Base-by-base conservation (phyloP, 2,888 invertebrate species). In the Heliconius charithonia region DNA sequence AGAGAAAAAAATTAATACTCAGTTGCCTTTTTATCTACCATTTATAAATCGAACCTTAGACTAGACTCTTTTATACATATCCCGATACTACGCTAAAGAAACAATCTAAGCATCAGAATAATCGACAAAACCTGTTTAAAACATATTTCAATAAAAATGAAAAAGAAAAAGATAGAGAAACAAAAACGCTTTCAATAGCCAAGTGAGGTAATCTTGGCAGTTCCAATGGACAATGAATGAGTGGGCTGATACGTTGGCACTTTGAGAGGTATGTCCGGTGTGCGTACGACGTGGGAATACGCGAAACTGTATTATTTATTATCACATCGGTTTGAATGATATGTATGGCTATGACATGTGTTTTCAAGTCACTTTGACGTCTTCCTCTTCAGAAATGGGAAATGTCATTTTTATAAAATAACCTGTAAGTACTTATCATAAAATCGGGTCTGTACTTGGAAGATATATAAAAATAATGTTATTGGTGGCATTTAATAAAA, bases 221-320 rank as follows among this genome's bases (percentile, higher is more conserved):
- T 88, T 87, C 73, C 86, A 85, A 85, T 83, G 83, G 87, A 87
- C 89, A 88, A 86, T 89, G 90, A 90, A 87, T 88, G 89, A 88
- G 86, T 85, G 84, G 86, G 85, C 80, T 86, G 86, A 88, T 85
- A 86, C 83, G 84, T 83, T 87, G 89, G 85, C 89, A 88, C 88
- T 87, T 86, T 87, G 91, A 90, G 86, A 83, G 83, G 85, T 86
- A 87, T 87, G 89, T 92, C 92, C 91, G 91, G 92, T 88, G 84
- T 82, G 80, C 75, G 82, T 32, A 62, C 66, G 69, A 78, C 78
- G 69, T 78, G 78, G 75, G 78, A 90, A 89, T 86, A 86, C 83
- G 85, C 81, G 83, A 85, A 86, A 84, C 88, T 87, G 85, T 87
- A 89, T 89, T 89, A 89, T 89, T 88, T 87, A 88, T 88, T 86